Evolutionary conservation across 2,888 invertebrate species (phyloP), one percentile per base, ranked within the genome.

Genomic region (Epistrophe eligans): DNA sequence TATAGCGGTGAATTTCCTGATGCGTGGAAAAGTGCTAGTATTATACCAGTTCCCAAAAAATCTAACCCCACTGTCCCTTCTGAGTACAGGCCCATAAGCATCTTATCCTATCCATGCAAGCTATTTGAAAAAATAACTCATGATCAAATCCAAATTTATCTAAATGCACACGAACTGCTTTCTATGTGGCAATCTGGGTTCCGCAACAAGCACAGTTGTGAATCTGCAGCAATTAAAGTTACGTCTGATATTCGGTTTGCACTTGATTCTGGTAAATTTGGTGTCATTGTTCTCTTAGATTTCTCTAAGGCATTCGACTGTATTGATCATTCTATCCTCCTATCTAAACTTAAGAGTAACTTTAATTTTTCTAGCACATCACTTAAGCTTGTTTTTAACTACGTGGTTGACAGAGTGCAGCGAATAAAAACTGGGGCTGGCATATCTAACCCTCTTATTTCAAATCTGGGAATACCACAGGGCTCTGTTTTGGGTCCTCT

Each of bases 301-400:
- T 58, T 58, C 32, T 58, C 35, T 35, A 58, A 58, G 10, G 35
- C 35, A 7, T 58, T 58, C 32, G 58, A 58, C 17, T 58, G 58
- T n/a, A 58, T 58, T 58, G 58, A 58, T 17, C 40, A 62, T 6
- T 62, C 62, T 8, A 62, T 62, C 40, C 62, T 62, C 43, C 62
- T 62, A 4, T 19, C 24, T 24, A 24, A 24, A 24, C 24, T 24
- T 24, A 24, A 24, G 24, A 24, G 24, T 2, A 24, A 24, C 24
- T 24, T 24, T 24, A 24, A 24, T 24, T 24, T 24, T 24, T 24
- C 24, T 24, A 24, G 24, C 24, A 43, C 43, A 11, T 43, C 62
- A 15, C 43, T 45, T 15, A 43, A n/a, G 43, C 28, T 62, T 4
- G 5, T 62, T 43, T 15, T 43, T 2, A 43, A 62, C n/a, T 62